Base-by-base conservation (phyloP, 2,113 vertebrate species). In the Micronycteris hirsuta region DNA sequence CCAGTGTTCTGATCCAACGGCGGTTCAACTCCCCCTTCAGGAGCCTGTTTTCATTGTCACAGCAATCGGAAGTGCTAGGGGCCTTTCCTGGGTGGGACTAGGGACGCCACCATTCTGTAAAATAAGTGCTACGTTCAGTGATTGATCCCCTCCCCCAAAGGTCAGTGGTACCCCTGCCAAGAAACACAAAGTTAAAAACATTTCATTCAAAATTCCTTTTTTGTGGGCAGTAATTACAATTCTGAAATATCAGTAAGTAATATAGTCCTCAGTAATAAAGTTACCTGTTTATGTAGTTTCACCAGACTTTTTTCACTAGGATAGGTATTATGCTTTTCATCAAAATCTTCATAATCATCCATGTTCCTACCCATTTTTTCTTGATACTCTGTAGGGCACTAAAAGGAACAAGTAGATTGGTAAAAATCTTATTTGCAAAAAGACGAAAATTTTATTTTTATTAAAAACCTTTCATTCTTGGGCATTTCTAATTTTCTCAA, bases 271-370 rank as follows among this genome's bases (percentile, higher is more conserved):
- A 68, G 43, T 94, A 93, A 76, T 86, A 76, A 93, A 85, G 13
- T 95, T 98, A 99, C 99, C 99, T 99, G 99, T 97, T 99, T 99
- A 86, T 99, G 99, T 94, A 99, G 98, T 81, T 99, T 99, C 56
- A 99, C 98, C 36, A 99, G 96, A 93, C 95, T 98, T 96, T 98
- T 99, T 98, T 99, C 98, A 97, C 98, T 99, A 70, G 99, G 99
- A 52, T 98, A 98, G 54, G 93, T 97, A 86, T 98, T 99, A 67
- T 98, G 99, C 92, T 99, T 99, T 98, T 99, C 99, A 91, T 99
- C 99, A 98, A 99, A 99, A 98, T 99, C 99, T 98, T 99, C 99
- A 95, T 99, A 99, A 91, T 98, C 99, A 77, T 99, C 99, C 98
- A 98, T 98, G 87, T 99, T 99, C 82, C 98, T 99, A 61, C 98